These are phyloP conservation scores for Congeria kusceri DNA, from an alignment of 2,888 invertebrate species.

Conservation along the genomic window DNA sequence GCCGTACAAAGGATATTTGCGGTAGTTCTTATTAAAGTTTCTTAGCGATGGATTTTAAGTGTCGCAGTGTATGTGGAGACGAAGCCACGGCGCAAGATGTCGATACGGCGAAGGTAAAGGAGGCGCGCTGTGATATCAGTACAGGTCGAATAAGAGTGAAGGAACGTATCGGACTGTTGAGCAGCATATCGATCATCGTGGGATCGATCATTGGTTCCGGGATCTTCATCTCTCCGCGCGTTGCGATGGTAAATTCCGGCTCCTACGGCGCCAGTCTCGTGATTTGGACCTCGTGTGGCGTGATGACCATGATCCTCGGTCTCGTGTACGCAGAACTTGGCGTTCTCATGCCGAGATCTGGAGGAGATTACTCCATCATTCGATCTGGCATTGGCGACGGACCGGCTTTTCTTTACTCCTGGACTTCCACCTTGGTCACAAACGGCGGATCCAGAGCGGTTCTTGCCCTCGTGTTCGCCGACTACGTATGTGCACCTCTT, in stretches of 20 bases:
- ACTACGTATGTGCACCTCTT: constrained; percentile 70
- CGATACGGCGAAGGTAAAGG: too few species aligned
- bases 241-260: constrained; percentile 92
- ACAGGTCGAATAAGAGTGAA: constrained; percentile 40
- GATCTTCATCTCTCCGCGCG: constrained; percentile 99
- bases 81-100: too few species aligned
- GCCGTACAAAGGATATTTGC: too few species aligned
- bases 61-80: too few species aligned
- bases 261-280: constrained; percentile 90
- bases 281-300: constrained; percentile 60
- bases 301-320: constrained; percentile 87
- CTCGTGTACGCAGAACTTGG: constrained; percentile 93
- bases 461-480: constrained; percentile 85
- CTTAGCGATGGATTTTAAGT: too few species aligned
- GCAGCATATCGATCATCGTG: constrained; percentile 44
- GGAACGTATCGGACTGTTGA: constrained; percentile 42
- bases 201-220: constrained; percentile 91
- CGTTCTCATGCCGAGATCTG: constrained; percentile 91
- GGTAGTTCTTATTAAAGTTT: too few species aligned
- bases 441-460: constrained; percentile 83
- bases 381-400: constrained; percentile 85
- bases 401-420: constrained; percentile 87
- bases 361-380: constrained; percentile 92
- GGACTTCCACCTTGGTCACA: constrained; percentile 63
- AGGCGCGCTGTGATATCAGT: constrained; percentile 1